A percentile compares a stretch with the other conserved stretches of the same genome.
phyloP scores from a whole-genome alignment of 2,888 invertebrate genomes.

The Drosophila cyrtoloma region DNA sequence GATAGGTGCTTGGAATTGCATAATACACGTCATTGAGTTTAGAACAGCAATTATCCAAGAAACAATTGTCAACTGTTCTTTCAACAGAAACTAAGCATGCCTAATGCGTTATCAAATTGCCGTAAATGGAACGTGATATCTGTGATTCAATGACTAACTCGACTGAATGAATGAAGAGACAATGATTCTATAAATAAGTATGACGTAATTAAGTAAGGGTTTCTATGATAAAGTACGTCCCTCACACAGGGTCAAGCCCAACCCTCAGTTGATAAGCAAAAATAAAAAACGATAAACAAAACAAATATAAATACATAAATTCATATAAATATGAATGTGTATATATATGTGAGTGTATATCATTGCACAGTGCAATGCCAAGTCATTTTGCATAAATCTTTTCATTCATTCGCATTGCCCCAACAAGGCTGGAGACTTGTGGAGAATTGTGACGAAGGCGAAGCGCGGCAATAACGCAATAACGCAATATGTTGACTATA shows the following conservation, averaged over 20 bases:
- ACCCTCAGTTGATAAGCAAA: constrained; percentile 32
- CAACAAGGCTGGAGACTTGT: constrained; percentile 34
- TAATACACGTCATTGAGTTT: neutral
- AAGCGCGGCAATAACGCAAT: constrained; percentile 21
- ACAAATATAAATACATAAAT: constrained; percentile 25
- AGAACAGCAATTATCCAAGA: neutral
- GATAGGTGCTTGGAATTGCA: neutral
- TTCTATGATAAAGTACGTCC: constrained; percentile 31
- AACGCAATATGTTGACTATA: constrained; percentile 37
- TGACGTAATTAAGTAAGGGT: constrained; percentile 67
- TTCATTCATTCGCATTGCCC: constrained; percentile 41
- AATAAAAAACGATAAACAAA: constrained; percentile 49
- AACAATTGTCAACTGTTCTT: constrained; percentile 27
- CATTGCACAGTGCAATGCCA: constrained; percentile 34
- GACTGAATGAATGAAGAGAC: constrained; percentile 21
- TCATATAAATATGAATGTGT: constrained; percentile 15
- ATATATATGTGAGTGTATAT: neutral
- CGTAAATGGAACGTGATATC: neutral
- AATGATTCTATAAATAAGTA: neutral
- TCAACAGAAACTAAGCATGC: neutral
- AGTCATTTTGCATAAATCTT: constrained; percentile 74
- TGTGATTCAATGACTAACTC: constrained; percentile 22
- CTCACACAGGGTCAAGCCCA: constrained; percentile 22
- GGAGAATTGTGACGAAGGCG: constrained; percentile 26
- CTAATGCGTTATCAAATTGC: constrained; percentile 17